Evolutionary conservation across 2,888 invertebrate species (phyloP).

Genomic region (Flexamia atlantica): DNA sequence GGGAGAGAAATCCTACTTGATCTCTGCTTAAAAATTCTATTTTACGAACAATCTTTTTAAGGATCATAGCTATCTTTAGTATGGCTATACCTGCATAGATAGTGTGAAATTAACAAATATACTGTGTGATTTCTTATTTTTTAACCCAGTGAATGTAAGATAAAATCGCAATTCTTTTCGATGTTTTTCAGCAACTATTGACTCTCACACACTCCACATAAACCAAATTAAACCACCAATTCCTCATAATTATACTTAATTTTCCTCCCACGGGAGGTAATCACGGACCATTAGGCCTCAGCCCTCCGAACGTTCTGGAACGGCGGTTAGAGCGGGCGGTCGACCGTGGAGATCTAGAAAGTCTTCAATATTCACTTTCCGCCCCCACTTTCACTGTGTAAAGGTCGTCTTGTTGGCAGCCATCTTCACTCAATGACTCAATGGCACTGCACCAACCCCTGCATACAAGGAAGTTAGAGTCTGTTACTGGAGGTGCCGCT

Average conservation of each 20-base stretch:
- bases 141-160: too few species aligned
- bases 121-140: too few species aligned
- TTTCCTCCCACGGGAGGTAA: background rate
- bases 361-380: constrained; percentile 38
- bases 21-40: too few species aligned
- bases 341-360: constrained; percentile 52
- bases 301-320: background rate
- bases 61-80: too few species aligned
- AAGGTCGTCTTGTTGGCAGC: constrained; percentile 17
- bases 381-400: constrained; percentile 46
- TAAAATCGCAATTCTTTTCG: too few species aligned
- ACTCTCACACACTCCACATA: too few species aligned
- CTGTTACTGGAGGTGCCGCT: too few species aligned
- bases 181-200: too few species aligned
- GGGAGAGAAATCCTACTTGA: too few species aligned
- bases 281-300: background rate
- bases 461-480: background rate
- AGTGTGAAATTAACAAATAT: too few species aligned
- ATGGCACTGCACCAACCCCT: background rate
- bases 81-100: too few species aligned
- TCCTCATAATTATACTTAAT: background rate
- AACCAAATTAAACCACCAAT: background rate
- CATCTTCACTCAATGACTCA: background rate
- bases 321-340: background rate
- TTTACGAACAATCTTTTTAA: too few species aligned